Evolutionary conservation across 2,888 invertebrate genomes (phyloP), one percentile per base, ranked within the genome.

Genomic region (Scaptomyza polygonia): DNA sequence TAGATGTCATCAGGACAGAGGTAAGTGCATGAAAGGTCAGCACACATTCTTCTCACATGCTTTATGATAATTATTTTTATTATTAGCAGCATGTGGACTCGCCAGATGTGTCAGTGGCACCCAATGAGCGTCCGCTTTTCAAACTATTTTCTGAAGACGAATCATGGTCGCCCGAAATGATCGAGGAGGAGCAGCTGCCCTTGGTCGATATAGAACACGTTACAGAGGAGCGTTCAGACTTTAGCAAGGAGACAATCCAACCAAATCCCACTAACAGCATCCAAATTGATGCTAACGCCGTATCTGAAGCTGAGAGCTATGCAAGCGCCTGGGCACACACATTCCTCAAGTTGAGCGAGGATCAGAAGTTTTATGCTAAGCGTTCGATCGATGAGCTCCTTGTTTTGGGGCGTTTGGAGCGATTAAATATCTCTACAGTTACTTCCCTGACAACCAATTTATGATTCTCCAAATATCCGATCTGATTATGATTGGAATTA

Each of bases 321-420:
- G 79, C 87, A 30, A 57, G 67, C 5, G 59, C 84, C 39, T 84
- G 84, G 87, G 77, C 87, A 0, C 87, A 84, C 30, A 71, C 87
- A 18, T 84, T 85, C n/a, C 72, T 87, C 8, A 85, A 79, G 29
- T 29, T 84, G 11, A 85, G 44, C 66, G 84, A 87, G 0, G 79
- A 85, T 29, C 84, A 84, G 18, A 87, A 87, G 30, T 82, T 84
- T 12, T 84, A 77, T 30, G 87, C 87, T 7, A 84, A 84, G 21
- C 85, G 83, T 5, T 82, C 87, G 1, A 84, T 84, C 30, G 83
- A 84, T 42, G 83, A 84, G 47, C 82, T 84, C 0, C 58, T 84
- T 0, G 85, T 84, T 2, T 30, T 84, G 39, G 83, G 83, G 0
- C 70, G 83, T 1, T 64, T 84, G 39, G 74, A 81, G 25, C 68